These are phyloP conservation scores for Polydesmus complanatus DNA, from an alignment of 2,888 invertebrate genomes.

Conservation along the genomic window DNA sequence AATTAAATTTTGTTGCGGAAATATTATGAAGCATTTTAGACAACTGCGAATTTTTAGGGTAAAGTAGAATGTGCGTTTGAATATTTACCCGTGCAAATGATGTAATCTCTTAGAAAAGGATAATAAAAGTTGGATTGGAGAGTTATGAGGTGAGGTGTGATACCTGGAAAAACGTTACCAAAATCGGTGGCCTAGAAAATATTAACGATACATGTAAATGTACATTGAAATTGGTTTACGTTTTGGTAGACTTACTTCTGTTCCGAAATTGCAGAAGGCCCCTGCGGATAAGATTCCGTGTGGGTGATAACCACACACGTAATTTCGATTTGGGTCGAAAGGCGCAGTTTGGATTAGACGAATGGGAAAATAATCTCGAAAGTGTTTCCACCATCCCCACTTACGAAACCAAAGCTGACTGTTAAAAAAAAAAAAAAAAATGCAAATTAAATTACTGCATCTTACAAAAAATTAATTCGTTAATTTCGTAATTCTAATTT, in stretches of 20 bases:
- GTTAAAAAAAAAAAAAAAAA: neutral
- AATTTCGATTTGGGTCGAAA: slow-evolving; percentile 44
- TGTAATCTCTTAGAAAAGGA: slow-evolving; percentile 56
- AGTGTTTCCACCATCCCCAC: slow-evolving; percentile 54
- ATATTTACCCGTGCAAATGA: slow-evolving; percentile 42
- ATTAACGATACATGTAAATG: no score
- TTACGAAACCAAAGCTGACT: slow-evolving; percentile 47
- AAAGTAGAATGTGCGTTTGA: no score
- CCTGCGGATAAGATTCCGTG: slow-evolving; percentile 79
- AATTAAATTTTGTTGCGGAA: no score
- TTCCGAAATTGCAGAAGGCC: slow-evolving; percentile 61
- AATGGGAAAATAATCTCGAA: slow-evolving; percentile 72
- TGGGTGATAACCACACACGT: slow-evolving; percentile 56
- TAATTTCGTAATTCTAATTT: slow-evolving; percentile 33
- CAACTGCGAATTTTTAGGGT: no score
- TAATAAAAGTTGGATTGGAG: slow-evolving; percentile 56
- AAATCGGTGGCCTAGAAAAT: slow-evolving; percentile 38
- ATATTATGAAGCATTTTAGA: no score
- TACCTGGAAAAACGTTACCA: slow-evolving; percentile 23
- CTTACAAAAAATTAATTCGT: no score
- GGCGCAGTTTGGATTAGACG: slow-evolving; percentile 67
- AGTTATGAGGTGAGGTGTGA: slow-evolving; percentile 39
- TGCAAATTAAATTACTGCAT: no score
- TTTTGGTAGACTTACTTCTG: slow-evolving; percentile 35
- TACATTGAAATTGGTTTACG: no score